phyloP scores from a whole-genome alignment of 2,113 vertebrate species.

The Microcebus jonahi region DNA sequence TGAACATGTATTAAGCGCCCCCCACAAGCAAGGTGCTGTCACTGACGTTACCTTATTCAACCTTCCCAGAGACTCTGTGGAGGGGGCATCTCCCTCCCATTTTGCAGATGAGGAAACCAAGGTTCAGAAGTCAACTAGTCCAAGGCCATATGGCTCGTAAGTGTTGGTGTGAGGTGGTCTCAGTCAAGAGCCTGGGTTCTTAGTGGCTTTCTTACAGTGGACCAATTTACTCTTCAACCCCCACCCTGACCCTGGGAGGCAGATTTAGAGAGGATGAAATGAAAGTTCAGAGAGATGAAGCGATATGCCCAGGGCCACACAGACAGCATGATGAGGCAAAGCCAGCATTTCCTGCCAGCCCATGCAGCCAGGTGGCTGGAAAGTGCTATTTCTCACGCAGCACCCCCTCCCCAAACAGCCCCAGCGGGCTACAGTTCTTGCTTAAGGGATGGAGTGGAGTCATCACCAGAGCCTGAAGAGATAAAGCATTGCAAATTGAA shows the following conservation, averaged over 20 bases:
- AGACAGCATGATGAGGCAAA: background rate
- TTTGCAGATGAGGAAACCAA: background rate
- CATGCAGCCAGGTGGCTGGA: background rate
- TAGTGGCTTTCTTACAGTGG: background rate
- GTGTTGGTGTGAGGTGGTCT: background rate
- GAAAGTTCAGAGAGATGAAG: background rate
- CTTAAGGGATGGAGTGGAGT: slow-evolving; percentile 51
- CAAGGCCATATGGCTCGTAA: background rate
- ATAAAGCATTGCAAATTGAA: slow-evolving; percentile 72
- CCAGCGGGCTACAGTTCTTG: background rate
- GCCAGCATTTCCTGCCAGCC: background rate
- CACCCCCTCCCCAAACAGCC: slow-evolving; percentile 18
- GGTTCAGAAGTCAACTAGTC: background rate
- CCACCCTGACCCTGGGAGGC: background rate
- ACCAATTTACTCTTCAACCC: background rate
- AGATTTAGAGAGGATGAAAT: background rate
- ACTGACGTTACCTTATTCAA: background rate
- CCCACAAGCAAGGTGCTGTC: background rate
- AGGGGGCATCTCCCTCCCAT: background rate
- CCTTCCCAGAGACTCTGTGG: background rate
- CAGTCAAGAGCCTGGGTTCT: background rate
- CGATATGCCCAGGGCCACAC: background rate
- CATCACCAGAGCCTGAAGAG: slow-evolving; percentile 24
- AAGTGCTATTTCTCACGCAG: background rate
- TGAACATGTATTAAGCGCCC: background rate